Conservation (phyloP, 2,797 vertebrate species). For the Pangasius sanitwongsei region DNA sequence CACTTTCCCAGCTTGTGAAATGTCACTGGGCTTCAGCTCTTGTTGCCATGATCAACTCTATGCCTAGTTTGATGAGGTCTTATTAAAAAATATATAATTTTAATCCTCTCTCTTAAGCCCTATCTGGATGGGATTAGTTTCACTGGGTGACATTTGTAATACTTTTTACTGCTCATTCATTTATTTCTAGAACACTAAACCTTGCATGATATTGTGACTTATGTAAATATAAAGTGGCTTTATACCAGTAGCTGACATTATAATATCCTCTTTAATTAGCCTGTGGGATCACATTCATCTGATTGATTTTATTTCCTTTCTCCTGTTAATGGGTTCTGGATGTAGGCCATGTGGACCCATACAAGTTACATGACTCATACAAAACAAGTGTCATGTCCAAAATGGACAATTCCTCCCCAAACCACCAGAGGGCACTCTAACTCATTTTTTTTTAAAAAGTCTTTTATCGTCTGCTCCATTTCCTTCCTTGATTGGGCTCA, state of each 20-base stretch:
- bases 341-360: neutral
- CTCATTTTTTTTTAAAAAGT: too few species aligned
- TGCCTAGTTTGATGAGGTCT: neutral
- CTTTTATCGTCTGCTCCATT: too few species aligned
- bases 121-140: neutral
- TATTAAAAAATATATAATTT: neutral
- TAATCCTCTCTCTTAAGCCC: neutral
- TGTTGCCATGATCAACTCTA: neutral
- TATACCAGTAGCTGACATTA: neutral
- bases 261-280: neutral
- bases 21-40: neutral
- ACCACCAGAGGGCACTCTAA: too few species aligned
- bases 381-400: neutral
- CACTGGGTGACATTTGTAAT: neutral
- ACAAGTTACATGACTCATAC: neutral
- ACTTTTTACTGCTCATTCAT: neutral
- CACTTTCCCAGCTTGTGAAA: neutral
- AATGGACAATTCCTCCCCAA: too few species aligned
- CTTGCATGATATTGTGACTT: neutral
- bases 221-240: neutral
- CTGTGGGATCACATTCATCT: neutral
- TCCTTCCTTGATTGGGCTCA: too few species aligned
- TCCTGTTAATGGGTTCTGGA: neutral
- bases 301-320: constrained; percentile 2
- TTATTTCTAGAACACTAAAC: neutral